phyloP scores from a whole-genome alignment of 2,888 invertebrate genomes.

The Pheosia tremula region DNA sequence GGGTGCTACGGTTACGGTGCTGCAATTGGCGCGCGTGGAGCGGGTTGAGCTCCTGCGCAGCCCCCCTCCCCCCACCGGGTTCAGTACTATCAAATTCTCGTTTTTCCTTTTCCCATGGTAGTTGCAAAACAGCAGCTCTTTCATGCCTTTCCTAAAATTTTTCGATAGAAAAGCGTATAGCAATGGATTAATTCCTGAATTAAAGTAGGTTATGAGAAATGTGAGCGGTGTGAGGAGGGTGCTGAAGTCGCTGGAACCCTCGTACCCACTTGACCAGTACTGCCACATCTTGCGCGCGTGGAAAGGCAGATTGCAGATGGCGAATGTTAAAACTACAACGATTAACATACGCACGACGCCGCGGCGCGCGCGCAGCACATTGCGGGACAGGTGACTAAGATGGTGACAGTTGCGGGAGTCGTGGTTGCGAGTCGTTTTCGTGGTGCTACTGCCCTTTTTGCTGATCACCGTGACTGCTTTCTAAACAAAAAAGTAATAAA shows the following conservation, averaged over 20 bases:
- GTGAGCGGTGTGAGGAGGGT: slow-evolving; percentile 93
- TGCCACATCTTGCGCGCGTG: slow-evolving; percentile 95
- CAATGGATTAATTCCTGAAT: slow-evolving; percentile 95
- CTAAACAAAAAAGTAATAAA: slow-evolving; percentile 25
- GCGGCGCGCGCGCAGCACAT: slow-evolving; percentile 90
- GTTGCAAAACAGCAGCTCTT: slow-evolving; percentile 89
- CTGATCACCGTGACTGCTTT: slow-evolving; percentile 38
- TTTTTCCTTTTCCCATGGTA: slow-evolving; percentile 69
- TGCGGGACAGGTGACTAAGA: slow-evolving; percentile 89
- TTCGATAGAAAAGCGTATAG: slow-evolving; percentile 94
- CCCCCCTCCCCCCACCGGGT: slow-evolving; percentile 72
- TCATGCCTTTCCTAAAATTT: slow-evolving; percentile 93
- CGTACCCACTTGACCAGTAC: slow-evolving; percentile 89
- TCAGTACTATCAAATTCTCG: slow-evolving; percentile 72
- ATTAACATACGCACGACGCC: slow-evolving; percentile 96
- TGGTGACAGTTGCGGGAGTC: slow-evolving; percentile 84
- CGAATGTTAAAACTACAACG: slow-evolving; percentile 94
- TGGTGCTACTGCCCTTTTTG: slow-evolving; percentile 54
- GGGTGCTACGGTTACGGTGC: slow-evolving; percentile 80
- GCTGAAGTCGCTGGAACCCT: slow-evolving; percentile 90
- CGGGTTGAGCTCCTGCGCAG: slow-evolving; percentile 78
- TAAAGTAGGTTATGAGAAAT: slow-evolving; percentile 94
- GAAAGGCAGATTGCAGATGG: slow-evolving; percentile 94
- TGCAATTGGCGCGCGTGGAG: slow-evolving; percentile 82
- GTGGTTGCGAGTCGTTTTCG: slow-evolving; percentile 65